These are phyloP conservation scores for Sciurus niger DNA, from an alignment of 2,113 vertebrate genomes.

Conservation along the genomic window DNA sequence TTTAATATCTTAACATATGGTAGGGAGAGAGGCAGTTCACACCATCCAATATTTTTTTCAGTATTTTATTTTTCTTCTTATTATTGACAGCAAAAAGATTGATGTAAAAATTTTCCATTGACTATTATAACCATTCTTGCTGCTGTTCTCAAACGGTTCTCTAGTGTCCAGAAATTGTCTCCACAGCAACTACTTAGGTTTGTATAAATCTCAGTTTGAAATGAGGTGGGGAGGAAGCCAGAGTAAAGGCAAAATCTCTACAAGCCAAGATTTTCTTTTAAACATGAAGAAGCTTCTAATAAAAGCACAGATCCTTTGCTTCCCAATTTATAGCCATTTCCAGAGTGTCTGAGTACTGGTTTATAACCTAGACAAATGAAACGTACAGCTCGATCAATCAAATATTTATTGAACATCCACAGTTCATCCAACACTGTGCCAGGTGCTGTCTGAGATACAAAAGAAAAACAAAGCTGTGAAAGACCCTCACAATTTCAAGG, in stretches of 20 bases:
- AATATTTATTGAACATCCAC: background rate
- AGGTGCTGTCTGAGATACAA: background rate
- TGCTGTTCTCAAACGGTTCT: constrained; percentile 55
- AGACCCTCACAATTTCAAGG: background rate
- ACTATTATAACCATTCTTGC: background rate
- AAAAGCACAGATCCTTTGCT: constrained; percentile 57
- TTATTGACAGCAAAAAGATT: constrained; percentile 44
- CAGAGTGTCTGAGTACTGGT: background rate
- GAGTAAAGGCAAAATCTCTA: constrained; percentile 44
- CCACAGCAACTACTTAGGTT: constrained; percentile 66
- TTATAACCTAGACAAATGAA: constrained; percentile 40
- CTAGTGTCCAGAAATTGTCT: constrained; percentile 40
- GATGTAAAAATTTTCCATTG: background rate
- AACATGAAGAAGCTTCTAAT: constrained; percentile 47
- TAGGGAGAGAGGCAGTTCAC: background rate
- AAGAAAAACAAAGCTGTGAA: background rate
- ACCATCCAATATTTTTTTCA: background rate
- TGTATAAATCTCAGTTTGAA: constrained; percentile 66
- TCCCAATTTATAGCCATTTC: background rate
- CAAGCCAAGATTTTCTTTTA: constrained; percentile 58
- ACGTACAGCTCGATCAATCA: background rate
- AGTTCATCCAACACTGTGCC: background rate
- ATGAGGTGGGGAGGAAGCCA: background rate
- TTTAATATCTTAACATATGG: background rate
- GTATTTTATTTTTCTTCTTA: constrained; percentile 49